Percentiles rank a stretch among this genome's conserved stretches.
Conservation (phyloP, 2,888 invertebrate genomes). For the Hypena proboscidalis region DNA sequence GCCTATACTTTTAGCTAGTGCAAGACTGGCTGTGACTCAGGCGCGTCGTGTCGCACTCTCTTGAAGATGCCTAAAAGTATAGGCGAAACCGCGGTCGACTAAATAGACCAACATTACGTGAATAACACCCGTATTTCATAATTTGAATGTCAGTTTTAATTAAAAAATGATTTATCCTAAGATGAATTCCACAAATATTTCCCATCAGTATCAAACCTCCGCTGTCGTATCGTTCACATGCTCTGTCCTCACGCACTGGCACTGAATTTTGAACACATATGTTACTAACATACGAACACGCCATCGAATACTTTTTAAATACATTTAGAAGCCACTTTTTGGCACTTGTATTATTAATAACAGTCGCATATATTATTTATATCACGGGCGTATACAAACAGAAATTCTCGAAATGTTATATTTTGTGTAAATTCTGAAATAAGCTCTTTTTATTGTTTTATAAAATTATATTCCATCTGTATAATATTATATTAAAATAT, state of each 20-base stretch:
- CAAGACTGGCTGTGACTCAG: no score
- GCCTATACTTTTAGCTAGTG: no score
- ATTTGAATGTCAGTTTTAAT: no score
- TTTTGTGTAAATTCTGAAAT: background rate
- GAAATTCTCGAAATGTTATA: no score
- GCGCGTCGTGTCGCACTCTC: no score
- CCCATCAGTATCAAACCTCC: constrained; percentile 40
- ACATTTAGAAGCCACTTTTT: constrained; percentile 65
- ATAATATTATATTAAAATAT: background rate
- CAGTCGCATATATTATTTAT: constrained; percentile 29
- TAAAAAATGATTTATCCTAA: no score
- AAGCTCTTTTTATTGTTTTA: no score
- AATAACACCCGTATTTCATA: no score
- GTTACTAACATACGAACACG: constrained; percentile 34
- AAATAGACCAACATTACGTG: no score
- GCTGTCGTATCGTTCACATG: constrained; percentile 50
- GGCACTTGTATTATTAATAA: constrained; percentile 57
- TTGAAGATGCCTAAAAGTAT: no score
- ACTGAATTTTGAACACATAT: constrained; percentile 70
- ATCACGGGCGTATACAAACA: constrained; percentile 22
- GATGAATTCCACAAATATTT: constrained; percentile 1
- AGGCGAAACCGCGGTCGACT: no score
- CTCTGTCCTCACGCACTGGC: constrained; percentile 49
- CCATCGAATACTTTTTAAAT: constrained; percentile 39
- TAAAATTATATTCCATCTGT: background rate